Base-by-base conservation (phyloP, 2,113 vertebrate genomes). In the Epinephelus moara region DNA sequence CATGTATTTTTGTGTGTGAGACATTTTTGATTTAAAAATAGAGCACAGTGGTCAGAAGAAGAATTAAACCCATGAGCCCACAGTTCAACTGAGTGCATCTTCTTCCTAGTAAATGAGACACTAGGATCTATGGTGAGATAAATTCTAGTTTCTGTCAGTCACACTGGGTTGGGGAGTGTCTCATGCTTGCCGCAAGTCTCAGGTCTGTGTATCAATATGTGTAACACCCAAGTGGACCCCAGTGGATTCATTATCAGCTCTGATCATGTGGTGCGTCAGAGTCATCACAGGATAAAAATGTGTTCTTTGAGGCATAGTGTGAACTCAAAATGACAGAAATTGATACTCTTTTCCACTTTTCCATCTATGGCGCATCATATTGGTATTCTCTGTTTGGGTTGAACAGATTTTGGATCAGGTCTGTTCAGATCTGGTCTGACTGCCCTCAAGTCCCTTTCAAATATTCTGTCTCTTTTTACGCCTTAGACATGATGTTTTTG, bases 201-300 rank as follows among this genome's bases (percentile, higher is more conserved):
- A 0, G 71, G 45, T 52, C 49, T 53, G 10, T 53, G 49, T 33
- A 21, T 53, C 67, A n/a, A 33, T 8, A 4, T 30, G 17, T 69
- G 8, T 30, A 60, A 73, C 40, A 50, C 56, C 56, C 1, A 13
- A 33, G 14, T 18, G 30, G 47, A 18, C 62, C 30, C 30, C 60
- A 13, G 47, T 13, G 59, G 21, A 50, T 25, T 61, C 40, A 50
- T 61, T 72, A 60, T 72, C 55, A 21, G 55, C 37, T 71, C 53
- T 25, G 33, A 57, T 57, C 21, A 33, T 15, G 2, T 40, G 21
- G 23, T 15, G 68, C 19, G 0, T 56, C 33, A 25, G 12, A 33
- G 30, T 73, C 3, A 61, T 25, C 47, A 37, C 73, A 55, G 6
- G 37, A 25, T 71, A 19, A 27, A 70, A 18, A 56, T 10, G 50